phyloP scores from a whole-genome alignment of 2,113 vertebrate species.

The Leptodactylus fuscus region DNA sequence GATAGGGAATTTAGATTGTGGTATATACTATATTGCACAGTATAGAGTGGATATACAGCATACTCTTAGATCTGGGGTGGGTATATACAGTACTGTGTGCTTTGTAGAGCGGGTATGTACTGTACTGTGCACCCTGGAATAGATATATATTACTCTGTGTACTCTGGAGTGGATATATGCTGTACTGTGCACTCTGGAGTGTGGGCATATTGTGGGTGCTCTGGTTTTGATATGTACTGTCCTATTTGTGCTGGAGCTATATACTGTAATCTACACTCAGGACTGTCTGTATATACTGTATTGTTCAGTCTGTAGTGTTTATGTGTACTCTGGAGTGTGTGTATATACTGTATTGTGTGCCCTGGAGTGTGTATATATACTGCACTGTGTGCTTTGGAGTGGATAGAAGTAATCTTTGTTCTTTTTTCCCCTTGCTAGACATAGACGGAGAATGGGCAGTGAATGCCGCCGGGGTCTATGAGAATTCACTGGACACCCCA shows the following conservation, averaged over 20 bases:
- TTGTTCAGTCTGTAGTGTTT: neutral
- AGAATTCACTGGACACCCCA: neutral
- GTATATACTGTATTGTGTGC: neutral
- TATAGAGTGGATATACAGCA: neutral
- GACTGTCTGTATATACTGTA: neutral
- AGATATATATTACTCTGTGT: neutral
- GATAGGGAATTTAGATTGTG: too few species aligned
- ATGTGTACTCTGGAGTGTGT: neutral
- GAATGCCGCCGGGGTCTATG: slow-evolving; percentile 4
- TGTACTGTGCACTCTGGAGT: neutral
- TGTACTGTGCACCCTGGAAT: neutral
- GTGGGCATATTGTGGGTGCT: too few species aligned
- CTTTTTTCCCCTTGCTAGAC: neutral
- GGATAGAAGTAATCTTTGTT: neutral
- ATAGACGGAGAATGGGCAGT: neutral
- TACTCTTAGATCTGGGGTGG: neutral
- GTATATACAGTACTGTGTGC: neutral
- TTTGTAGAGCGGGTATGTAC: neutral
- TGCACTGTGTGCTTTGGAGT: neutral
- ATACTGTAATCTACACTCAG: neutral
- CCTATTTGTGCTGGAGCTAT: neutral
- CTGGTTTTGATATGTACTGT: neutral
- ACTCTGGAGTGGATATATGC: neutral
- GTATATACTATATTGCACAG: too few species aligned
- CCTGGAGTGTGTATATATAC: neutral